Evolutionary conservation across 2,797 vertebrate species (phyloP), one percentile per base, ranked within the genome.

Genomic region (Rhinophrynus dorsalis): DNA sequence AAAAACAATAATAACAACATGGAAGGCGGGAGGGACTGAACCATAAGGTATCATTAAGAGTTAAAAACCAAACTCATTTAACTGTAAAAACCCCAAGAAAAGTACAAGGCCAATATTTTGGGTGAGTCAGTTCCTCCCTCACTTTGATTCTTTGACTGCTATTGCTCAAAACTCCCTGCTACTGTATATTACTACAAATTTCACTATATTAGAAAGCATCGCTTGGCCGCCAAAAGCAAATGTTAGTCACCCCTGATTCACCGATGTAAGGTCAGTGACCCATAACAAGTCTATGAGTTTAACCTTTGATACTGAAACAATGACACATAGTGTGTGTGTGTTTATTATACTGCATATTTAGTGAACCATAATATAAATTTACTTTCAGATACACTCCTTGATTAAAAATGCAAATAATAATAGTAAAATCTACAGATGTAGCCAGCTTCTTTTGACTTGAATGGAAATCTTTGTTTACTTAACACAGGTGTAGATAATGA

Each of bases 191-290:
- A 9, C 33, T 26, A 21, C 6, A 11, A 26, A 42, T 26, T 13
- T 5, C 2, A 58, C 33, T 26, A n/a, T 58, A 15, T 40, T 58
- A 58, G 55, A 58, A 58, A 58, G 55, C 35, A 40, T 21, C 21
- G n/a, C 12, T 40, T 23, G 21, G 55, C 35, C 23, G 4, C 55
- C 40, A 58, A 58, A 35, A 35, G 55, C 55, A 58, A 26, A 21
- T 58, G 33, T 58, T 58, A 58, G 35, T 58, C 55, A 58, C 35
- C 33, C 42, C 33, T 40, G 55, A n/a, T 26, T 27, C 50, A 52
- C 50, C 4, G 26, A 52, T 13, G n/a, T 52, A 27, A 52, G 23
- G 27, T 30, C 50, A 52, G 10, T 24, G 37, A 44, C 18, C 26
- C 24, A 60, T 42, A 23, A 12, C 20, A 40, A 26, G 11, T 58